Evolutionary conservation across 2,888 invertebrate genomes (phyloP).

Genomic region (Hydrotaea cyrtoneurina): DNA sequence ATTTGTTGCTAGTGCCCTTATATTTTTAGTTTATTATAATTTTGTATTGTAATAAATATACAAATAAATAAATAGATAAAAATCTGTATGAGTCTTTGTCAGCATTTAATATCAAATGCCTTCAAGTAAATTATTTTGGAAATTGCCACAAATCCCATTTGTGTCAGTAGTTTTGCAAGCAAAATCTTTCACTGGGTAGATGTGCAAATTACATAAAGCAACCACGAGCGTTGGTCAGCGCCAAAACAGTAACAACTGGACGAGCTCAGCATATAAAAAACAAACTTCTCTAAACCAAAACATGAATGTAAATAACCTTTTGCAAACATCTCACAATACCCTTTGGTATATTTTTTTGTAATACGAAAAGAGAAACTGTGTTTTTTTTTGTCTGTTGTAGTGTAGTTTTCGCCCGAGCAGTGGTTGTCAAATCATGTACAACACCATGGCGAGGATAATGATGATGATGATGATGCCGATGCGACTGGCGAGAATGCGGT

Average conservation of each 20-base stretch:
- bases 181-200: background rate
- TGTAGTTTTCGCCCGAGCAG: conserved; percentile 16
- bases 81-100: no score
- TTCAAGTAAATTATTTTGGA: background rate
- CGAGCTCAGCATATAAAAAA: conserved; percentile 8
- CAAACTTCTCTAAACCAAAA: background rate
- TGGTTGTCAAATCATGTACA: conserved; percentile 49
- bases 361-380: background rate
- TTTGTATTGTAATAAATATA: no score
- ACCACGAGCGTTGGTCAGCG: conserved; percentile 24
- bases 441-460: conserved; percentile 37
- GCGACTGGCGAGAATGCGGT: background rate
- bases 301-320: conserved; percentile 30
- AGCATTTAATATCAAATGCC: no score
- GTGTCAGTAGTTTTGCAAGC: background rate
- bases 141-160: no score
- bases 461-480: conserved; percentile 51
- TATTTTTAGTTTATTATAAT: no score
- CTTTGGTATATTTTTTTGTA: conserved; percentile 15
- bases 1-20: no score
- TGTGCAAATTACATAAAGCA: conserved; percentile 31
- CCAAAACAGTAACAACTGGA: background rate
- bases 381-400: background rate
- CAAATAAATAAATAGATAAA: no score
- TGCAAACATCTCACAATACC: conserved; percentile 27